Conservation (phyloP, 2,113 vertebrate species). For the Galemys pyrenaicus region DNA sequence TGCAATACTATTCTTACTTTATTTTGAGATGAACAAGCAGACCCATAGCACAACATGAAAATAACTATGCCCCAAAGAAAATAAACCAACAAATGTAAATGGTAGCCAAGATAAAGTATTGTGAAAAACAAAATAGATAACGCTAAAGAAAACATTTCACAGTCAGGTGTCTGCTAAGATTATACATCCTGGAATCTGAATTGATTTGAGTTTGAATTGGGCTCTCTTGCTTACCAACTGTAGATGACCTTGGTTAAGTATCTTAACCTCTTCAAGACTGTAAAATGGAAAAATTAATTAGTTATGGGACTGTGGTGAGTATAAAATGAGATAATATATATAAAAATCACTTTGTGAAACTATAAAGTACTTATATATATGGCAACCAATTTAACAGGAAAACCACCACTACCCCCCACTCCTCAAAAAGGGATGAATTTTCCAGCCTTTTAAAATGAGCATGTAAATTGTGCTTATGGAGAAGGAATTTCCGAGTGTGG, state of each 20-base stretch:
- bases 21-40: slow-evolving; percentile 4
- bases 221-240: neutral
- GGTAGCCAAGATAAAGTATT: neutral
- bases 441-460: slow-evolving; percentile 36
- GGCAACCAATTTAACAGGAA: neutral
- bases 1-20: neutral
- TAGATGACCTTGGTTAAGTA: slow-evolving; percentile 45
- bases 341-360: slow-evolving; percentile 24
- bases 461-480: slow-evolving; percentile 54
- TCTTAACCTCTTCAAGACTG: neutral
- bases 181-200: neutral
- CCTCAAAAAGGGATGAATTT: neutral
- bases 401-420: neutral
- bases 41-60: slow-evolving; percentile 11
- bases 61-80: neutral
- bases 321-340: neutral
- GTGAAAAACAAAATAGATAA: neutral
- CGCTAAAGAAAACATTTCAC: slow-evolving; percentile 20
- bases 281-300: slow-evolving; percentile 13
- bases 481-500: slow-evolving; percentile 70
- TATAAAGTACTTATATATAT: neutral
- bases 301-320: neutral
- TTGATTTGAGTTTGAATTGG: neutral
- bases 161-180: neutral
- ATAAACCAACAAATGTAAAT: neutral